A percentile compares a stretch with the other conserved stretches of the same genome.
Evolutionary conservation across 1,140 invertebrate species (phyloP).

Genomic region (Aphis craccivora): DNA sequence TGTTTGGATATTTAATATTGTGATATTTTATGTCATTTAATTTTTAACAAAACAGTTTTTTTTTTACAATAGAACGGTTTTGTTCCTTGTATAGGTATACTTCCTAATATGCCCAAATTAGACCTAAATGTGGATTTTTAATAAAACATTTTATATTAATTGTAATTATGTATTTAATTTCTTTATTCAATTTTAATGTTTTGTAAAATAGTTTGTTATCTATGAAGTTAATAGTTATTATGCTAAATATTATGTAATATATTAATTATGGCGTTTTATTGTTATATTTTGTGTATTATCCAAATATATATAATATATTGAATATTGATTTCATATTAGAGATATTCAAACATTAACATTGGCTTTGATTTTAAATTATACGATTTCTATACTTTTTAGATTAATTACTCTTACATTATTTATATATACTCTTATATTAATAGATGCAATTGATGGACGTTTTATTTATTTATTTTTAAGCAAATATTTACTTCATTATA

Average conservation of each 20-base stretch:
- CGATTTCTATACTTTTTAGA: background rate
- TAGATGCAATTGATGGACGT: background rate
- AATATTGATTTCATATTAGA: background rate
- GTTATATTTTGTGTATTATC: background rate
- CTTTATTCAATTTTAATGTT: constrained; percentile 18
- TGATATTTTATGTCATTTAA: constrained; percentile 12
- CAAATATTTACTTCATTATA: background rate
- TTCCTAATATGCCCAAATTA: background rate
- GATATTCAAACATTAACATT: background rate
- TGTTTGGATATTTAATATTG: constrained; percentile 14
- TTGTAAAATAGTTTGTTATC: constrained; percentile 32
- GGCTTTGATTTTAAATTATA: background rate
- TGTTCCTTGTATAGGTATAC: constrained; percentile 7
- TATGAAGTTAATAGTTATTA: constrained; percentile 29
- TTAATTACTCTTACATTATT: background rate
- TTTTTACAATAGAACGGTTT: constrained; percentile 17
- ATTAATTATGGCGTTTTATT: constrained; percentile 3
- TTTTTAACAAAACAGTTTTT: background rate
- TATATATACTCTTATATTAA: background rate
- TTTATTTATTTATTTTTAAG: background rate
- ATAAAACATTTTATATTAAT: background rate
- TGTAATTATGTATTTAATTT: constrained; percentile 38
- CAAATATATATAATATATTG: background rate
- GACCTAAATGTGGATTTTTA: background rate
- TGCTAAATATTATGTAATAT: constrained; percentile 10